Base-by-base conservation (phyloP, 1,140 invertebrate species). In the Paralvinella palmiformis region DNA sequence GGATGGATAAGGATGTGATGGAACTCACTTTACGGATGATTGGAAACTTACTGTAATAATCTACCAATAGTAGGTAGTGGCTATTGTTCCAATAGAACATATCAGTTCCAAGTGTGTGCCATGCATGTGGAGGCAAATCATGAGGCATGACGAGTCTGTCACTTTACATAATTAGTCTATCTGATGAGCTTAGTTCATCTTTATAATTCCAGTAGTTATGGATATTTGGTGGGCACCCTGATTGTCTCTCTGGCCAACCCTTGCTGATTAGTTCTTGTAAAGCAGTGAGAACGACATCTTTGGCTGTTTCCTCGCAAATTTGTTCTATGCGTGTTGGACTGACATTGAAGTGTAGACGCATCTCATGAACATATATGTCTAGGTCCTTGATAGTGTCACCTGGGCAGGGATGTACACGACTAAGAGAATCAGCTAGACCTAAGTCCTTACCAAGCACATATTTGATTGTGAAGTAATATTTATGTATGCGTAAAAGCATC, bases 381-480 rank as follows among this genome's bases (percentile, higher is more conserved):
- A n/a, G n/a, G n/a, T 56, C 22, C 53, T n/a, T n/a, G n/a, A n/a
- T n/a, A n/a, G n/a, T n/a, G n/a, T n/a, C n/a, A 27, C 48, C 2
- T 22, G 24, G 1, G 24, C 48, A 15, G 2, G 48, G 15, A 52
- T 52, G 48, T 63, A 48, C 71, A 52, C n/a, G 71, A 73, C 35
- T 31, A 0, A 59, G 41, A 36, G 48, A 45, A 68, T 66, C 81
- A 67, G 33, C 77, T 78, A 59, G 80, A 71, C 1, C 75, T 73
- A 66, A 83, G 79, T 31, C 80, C 73, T 75, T 71, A 0, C 61
- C 64, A 33, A 74, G 41, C 7, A 68, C 56, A 60, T 80, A 83
- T 29, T 45, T 50, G 0, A 84, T 65, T 20, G 70, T 63, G 17
- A 83, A 69, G 64, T 82, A 71, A 71, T 78, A 82, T 64, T 65